Evolutionary conservation across 1,140 invertebrate genomes (phyloP), one percentile per base, ranked within the genome.

Genomic region (Drosophila kurseongensis): DNA sequence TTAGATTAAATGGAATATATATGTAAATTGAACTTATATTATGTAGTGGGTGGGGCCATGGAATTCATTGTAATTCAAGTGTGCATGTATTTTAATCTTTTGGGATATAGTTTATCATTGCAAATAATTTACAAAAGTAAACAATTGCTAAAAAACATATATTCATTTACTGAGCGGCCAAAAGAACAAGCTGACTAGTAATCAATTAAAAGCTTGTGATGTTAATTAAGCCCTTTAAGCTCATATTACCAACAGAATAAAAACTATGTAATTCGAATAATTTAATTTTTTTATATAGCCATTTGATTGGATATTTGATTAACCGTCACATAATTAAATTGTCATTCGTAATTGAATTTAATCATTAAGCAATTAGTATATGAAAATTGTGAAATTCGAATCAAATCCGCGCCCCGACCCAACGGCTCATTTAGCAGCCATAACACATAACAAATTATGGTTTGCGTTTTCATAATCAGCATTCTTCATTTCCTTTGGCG

Each of bases 291-390:
- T 41, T n/a, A 4, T 32, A 18, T 29, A 72, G 57, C 51, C 50
- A 57, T 57, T 73, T 52, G 35, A 75, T 75, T 75, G 59, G 45
- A 40, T 50, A 56, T 75, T 75, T 56, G 59, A 75, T 75, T 75
- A 65, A 65, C 40, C 27, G 52, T 36, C 59, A 51, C 59, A 57
- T 75, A 75, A 75, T 75, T 75, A 75, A 65, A 54, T 54, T 44
- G 47, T 38, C 47, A 50, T 56, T 47, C 42, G 51, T 75, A 75
- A 75, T 75, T 75, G 52, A 75, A 75, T 72, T 71, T 56, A 72
- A 72, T 71, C 51, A 57, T 72, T 48, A 44, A 58, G 54, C 60
- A 75, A 75, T 76, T 76, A 76, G 72, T 23, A 76, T 76, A 76
- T 76, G 61, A 58, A 57, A 76, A 54, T 59, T 54, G 47, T 27